phyloP scores from a whole-genome alignment of 2,113 vertebrate genomes.

The Lycaon pictus region DNA sequence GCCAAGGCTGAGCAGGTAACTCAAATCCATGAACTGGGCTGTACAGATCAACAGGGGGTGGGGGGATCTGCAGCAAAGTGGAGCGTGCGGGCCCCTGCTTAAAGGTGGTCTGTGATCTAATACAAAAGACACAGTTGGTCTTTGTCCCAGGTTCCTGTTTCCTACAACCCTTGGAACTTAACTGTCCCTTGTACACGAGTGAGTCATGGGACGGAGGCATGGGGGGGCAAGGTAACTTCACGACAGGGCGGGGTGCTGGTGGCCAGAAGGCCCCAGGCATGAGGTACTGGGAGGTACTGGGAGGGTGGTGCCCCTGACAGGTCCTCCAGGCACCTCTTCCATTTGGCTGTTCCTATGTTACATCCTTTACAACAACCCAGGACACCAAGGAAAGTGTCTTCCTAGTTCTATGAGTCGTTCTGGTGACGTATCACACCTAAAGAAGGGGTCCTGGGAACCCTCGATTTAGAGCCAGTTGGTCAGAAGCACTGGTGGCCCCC shows the following conservation, averaged over 20 bases:
- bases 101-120: background rate
- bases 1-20: background rate
- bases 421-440: background rate
- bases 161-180: background rate
- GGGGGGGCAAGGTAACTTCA: background rate
- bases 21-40: background rate
- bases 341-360: too few species aligned
- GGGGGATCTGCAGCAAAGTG: background rate
- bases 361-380: background rate
- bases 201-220: background rate
- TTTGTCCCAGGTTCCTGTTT: background rate
- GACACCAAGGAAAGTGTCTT: background rate
- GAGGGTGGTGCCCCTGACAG: too few species aligned
- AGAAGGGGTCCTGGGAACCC: background rate
- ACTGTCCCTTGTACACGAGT: background rate
- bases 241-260: background rate
- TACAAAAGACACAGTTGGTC: background rate
- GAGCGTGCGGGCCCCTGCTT: background rate
- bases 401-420: background rate
- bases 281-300: too few species aligned
- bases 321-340: background rate
- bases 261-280: background rate
- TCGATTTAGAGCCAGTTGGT: accelerated
- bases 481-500: background rate
- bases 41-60: background rate